Percentiles rank a stretch among this genome's conserved stretches.
These are phyloP conservation scores for Sesia apiformis DNA, from an alignment of 2,888 invertebrate genomes.

Conservation along the genomic window DNA sequence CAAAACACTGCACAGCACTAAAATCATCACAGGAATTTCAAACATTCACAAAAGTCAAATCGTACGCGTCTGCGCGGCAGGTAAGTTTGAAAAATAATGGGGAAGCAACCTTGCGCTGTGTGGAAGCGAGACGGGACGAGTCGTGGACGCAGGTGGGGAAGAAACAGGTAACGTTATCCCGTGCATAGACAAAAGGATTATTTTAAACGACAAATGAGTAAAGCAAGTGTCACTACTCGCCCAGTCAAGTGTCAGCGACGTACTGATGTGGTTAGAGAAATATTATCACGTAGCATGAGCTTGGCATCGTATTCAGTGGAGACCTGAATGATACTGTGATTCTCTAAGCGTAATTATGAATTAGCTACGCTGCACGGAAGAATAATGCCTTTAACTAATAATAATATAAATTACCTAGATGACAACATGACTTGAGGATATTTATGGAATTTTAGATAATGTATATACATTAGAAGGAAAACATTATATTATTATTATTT, in stretches of 20 bases:
- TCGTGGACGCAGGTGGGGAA: constrained; percentile 17
- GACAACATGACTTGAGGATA: too few species aligned
- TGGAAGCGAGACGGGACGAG: constrained; percentile 32
- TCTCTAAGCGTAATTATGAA: not conserved
- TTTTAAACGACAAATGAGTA: not conserved
- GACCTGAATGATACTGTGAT: not conserved
- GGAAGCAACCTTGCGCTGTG: constrained; percentile 20
- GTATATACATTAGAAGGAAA: too few species aligned
- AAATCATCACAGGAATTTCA: constrained; percentile 15
- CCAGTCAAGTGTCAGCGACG: constrained; percentile 25
- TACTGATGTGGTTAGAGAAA: constrained; percentile 20
- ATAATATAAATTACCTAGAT: too few species aligned
- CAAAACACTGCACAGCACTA: constrained; percentile 25
- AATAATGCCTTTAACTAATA: too few species aligned
- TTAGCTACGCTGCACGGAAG: too few species aligned
- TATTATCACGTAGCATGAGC: constrained; percentile 17
- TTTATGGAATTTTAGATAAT: too few species aligned
- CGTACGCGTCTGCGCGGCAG: constrained; percentile 33
- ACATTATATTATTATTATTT: too few species aligned
- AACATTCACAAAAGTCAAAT: constrained; percentile 7
- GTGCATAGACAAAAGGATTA: constrained; percentile 11
- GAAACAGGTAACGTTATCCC: constrained; percentile 11
- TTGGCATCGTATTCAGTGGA: not conserved
- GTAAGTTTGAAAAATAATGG: constrained; percentile 33
- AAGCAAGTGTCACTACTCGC: constrained; percentile 24